Conservation (phyloP, 2,113 vertebrate genomes). For the Podarcis raffonei region DNA sequence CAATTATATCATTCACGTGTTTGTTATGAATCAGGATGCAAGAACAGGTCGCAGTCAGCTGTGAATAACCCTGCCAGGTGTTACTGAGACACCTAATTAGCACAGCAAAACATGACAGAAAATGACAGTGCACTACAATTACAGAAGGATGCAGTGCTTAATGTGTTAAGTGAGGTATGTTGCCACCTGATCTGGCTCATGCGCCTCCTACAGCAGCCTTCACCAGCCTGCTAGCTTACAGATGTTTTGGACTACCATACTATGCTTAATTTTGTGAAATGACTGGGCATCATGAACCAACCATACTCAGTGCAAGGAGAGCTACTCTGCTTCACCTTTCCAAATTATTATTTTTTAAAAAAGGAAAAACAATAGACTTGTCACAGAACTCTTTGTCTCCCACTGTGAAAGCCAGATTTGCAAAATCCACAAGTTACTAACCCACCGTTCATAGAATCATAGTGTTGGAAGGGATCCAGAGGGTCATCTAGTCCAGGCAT, state of each 20-base stretch:
- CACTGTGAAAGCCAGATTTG: not conserved
- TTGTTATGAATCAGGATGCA: slow-evolving; percentile 40
- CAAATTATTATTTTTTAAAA: not conserved
- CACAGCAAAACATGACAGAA: slow-evolving; percentile 19
- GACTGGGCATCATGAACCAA: not conserved
- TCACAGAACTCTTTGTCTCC: no score
- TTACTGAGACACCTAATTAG: slow-evolving; percentile 36
- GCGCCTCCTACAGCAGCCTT: not conserved
- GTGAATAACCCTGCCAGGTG: slow-evolving; percentile 31
- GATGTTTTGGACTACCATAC: no score
- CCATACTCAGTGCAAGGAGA: not conserved
- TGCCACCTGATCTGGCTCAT: not conserved
- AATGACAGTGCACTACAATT: slow-evolving; percentile 14
- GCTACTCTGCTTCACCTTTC: not conserved
- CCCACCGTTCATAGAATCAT: not conserved
- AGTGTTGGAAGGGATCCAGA: no score
- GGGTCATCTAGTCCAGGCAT: no score
- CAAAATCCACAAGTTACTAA: not conserved
- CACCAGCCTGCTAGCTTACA: not conserved
- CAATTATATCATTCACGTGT: slow-evolving; percentile 30
- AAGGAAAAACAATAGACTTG: no score
- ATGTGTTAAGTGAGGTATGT: slow-evolving; percentile 2
- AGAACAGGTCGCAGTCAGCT: slow-evolving; percentile 36
- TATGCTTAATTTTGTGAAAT: not conserved
- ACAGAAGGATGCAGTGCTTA: not conserved